These are phyloP conservation scores for Notodonta dromedarius DNA, from an alignment of 2,888 invertebrate species.

Conservation along the genomic window DNA sequence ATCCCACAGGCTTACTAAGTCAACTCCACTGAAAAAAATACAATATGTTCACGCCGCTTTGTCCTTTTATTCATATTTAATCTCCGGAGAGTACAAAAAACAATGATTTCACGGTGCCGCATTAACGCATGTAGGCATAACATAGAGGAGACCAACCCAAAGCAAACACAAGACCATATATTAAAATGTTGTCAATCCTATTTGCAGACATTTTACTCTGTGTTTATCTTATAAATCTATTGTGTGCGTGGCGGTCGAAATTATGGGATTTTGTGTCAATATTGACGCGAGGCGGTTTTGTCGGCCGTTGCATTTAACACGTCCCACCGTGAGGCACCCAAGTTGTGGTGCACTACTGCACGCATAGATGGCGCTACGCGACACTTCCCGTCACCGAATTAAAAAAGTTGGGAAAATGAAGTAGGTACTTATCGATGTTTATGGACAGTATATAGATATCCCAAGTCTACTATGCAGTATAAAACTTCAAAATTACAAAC, in stretches of 20 bases:
- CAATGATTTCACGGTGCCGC: slow-evolving; percentile 83
- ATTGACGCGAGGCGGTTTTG: slow-evolving; percentile 75
- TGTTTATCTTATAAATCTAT: slow-evolving; percentile 84
- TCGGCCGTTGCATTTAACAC: slow-evolving; percentile 80
- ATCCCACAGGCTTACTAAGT: slow-evolving; percentile 73
- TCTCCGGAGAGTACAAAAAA: slow-evolving; percentile 78
- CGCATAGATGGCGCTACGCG: slow-evolving; percentile 64
- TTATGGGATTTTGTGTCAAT: slow-evolving; percentile 82
- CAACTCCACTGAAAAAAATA: slow-evolving; percentile 62
- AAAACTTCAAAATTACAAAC: not conserved
- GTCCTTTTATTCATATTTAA: slow-evolving; percentile 82
- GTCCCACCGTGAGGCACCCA: slow-evolving; percentile 65
- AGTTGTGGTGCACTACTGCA: slow-evolving; percentile 29
- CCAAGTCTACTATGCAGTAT: no score
- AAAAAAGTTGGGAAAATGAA: no score
- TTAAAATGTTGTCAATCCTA: slow-evolving; percentile 83
- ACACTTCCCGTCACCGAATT: not conserved
- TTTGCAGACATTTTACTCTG: slow-evolving; percentile 82
- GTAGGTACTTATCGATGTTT: no score
- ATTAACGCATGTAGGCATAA: slow-evolving; percentile 83
- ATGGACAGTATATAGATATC: no score
- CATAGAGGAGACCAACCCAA: slow-evolving; percentile 75
- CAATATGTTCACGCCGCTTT: slow-evolving; percentile 72
- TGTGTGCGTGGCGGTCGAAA: slow-evolving; percentile 81
- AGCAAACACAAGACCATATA: slow-evolving; percentile 79